Evolutionary conservation across 2,888 invertebrate species (phyloP), one percentile per base, ranked within the genome.

Genomic region (Nasonovia ribisnigri): DNA sequence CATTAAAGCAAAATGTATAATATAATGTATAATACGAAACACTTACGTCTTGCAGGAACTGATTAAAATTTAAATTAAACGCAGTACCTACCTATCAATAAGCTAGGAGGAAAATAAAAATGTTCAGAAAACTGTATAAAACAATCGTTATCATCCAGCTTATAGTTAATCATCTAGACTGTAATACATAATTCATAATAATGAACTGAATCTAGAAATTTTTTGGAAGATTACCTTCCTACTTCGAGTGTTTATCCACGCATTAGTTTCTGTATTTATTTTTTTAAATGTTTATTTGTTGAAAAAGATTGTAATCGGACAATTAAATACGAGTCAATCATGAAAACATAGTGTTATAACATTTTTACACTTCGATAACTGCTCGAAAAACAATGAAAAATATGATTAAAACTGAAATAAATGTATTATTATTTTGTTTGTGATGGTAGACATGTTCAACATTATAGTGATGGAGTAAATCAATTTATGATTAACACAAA

Each of bases 1-100:
- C 26, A 48, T 60, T 36, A 60, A 67, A 46, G 57, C 36, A 60
- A 92, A 87, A 92, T 16, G n/a, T 91, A 92, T 36, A 57, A 36
- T n/a, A 60, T 36, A 87, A 92, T 16, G n/a, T 91, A 92, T 36
- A 57, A 36, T n/a, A 60, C 48, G 16, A 24, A 84, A 84, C 46
- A 77, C 54, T 86, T 57, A 42, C 29, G n/a, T n/a, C n/a, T 46
- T 46, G 46, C 46, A 46, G 46, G 46, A 26, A 90, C 77, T 51
- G 51, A 90, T 77, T 90, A 90, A 77, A 90, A 42, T 36, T 77
- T 77, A 20, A 36, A 36, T 1, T 20, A 36, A 77, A 77, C 20
- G 2, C 8, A 77, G 20, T 8, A n/a, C n/a, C n/a, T n/a, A n/a
- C n/a, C n/a, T n/a, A 46, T 46, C 20, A 42, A 36, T 77, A 36